A percentile compares a stretch with the other conserved stretches of the same genome.
Evolutionary conservation across 2,113 vertebrate genomes (phyloP).

Genomic region (Rattus rattus): DNA sequence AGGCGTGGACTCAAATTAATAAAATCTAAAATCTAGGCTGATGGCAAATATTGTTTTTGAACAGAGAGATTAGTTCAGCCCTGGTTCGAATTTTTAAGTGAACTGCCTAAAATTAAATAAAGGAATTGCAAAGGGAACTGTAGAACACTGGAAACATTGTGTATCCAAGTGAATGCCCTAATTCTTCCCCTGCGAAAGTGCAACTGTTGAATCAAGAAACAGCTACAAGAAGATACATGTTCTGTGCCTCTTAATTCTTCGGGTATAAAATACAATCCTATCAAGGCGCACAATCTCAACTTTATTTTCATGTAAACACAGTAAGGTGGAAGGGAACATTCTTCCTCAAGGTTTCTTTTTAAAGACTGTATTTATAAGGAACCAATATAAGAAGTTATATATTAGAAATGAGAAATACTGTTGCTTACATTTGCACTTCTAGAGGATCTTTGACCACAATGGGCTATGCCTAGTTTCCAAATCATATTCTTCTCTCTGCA

Average conservation of each 20-base stretch:
- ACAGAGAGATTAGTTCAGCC: background rate
- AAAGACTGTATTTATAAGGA: background rate
- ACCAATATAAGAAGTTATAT: background rate
- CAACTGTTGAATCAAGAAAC: background rate
- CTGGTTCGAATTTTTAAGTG: slow-evolving; percentile 8
- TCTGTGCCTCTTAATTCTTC: background rate
- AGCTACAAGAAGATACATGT: background rate
- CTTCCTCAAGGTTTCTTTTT: background rate
- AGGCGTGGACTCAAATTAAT: background rate
- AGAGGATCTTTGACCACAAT: background rate
- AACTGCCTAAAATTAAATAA: background rate
- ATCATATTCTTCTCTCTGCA: background rate
- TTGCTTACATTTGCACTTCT: background rate
- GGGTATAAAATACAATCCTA: background rate
- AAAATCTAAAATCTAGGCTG: background rate
- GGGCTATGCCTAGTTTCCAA: background rate
- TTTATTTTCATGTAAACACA: slow-evolving; percentile 35
- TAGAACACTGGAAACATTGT: background rate
- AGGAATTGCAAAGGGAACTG: slow-evolving; percentile 8
- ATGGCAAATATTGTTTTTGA: background rate
- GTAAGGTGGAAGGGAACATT: background rate
- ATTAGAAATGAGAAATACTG: background rate
- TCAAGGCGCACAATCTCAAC: background rate
- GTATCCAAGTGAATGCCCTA: background rate
- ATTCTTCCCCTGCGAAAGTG: background rate